A percentile compares a stretch with the other conserved stretches of the same genome.
Evolutionary conservation across 2,888 invertebrate species (phyloP).

Genomic region (Diaphora mendica): DNA sequence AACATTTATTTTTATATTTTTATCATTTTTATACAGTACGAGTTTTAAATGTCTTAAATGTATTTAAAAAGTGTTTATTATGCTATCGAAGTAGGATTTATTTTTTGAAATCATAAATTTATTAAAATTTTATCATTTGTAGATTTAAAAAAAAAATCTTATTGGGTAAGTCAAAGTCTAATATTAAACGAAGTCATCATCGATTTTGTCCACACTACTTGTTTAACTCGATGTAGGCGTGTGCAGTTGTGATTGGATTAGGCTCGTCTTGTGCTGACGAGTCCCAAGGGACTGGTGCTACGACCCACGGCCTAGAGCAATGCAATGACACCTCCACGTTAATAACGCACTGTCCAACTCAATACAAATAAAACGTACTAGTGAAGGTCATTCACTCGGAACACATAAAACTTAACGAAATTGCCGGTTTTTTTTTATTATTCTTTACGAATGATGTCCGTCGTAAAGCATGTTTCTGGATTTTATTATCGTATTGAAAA

Average conservation of each 20-base stretch:
- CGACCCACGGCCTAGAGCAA: slow-evolving; percentile 67
- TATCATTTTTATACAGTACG: slow-evolving; percentile 6
- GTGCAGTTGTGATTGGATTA: slow-evolving; percentile 88
- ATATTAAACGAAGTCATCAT: slow-evolving; percentile 19
- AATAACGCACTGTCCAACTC: slow-evolving; percentile 69
- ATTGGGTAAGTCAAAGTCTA: background rate
- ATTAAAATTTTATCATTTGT: background rate
- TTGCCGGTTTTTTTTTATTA: slow-evolving; percentile 62
- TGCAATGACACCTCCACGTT: slow-evolving; percentile 70
- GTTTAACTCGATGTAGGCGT: slow-evolving; percentile 67
- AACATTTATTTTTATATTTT: slow-evolving; percentile 23
- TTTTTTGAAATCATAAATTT: background rate
- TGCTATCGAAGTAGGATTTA: background rate
- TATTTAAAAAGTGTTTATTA: background rate
- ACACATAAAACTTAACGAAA: slow-evolving; percentile 64
- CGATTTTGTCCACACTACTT: slow-evolving; percentile 33
- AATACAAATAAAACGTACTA: slow-evolving; percentile 72
- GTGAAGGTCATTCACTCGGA: slow-evolving; percentile 60
- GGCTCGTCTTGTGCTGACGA: slow-evolving; percentile 87
- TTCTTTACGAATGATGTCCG: slow-evolving; percentile 58
- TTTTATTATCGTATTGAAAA: slow-evolving; percentile 46
- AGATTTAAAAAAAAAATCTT: background rate
- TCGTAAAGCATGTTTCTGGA: slow-evolving; percentile 50
- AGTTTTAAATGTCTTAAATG: background rate
- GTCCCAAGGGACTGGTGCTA: slow-evolving; percentile 83